Base-by-base conservation (phyloP, 2,888 invertebrate species). In the Synergus itoensis region DNA sequence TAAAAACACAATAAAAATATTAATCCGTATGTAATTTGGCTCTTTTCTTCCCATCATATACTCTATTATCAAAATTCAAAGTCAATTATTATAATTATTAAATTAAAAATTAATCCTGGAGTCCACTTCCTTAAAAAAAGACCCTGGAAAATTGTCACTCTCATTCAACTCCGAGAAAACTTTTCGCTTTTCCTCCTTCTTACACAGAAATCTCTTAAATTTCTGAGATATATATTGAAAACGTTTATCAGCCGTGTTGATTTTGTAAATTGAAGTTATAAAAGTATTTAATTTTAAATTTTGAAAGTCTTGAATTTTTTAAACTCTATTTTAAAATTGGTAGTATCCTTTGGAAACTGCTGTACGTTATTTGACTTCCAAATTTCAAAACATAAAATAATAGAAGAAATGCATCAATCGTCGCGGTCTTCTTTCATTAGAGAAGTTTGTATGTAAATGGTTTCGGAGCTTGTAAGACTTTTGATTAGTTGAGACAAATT, bases 131-230 rank as follows among this genome's bases (percentile, higher is more conserved):
- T 1, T 21, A 21, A 21, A 11, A 12, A 21, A 60, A 60, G 12
- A 9, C 1, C 21, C 60, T 18, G n/a, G 12, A 48, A 14, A 36
- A 73, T 73, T 36, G 36, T 73, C 36, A 48, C 28, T 73, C 73
- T 36, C 36, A 36, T 36, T 36, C n/a, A 73, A 73, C 53, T 73
- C 53, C 73, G 53, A 73, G 73, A 53, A 73, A 48, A 73, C 73
- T 73, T 73, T 36, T 53, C 73, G 53, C 36, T 48, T 53, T 36
- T 48, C 28, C 12, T 28, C 14, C 16, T 69, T 1, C 16, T 11
- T 3, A 7, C 14, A 14, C 36, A 36, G 16, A 48, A 57, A 16
- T 18, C 57, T 57, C 18, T 18, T 57, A 1, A 9, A 57, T 57
- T 57, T n/a, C 7, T 57, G 18, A 57, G 18, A 45, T 11, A 11